A percentile compares a stretch with the other conserved stretches of the same genome.
These are phyloP conservation scores for Mylabris phalerata DNA, from an alignment of 1,140 invertebrate genomes.

Conservation along the genomic window DNA sequence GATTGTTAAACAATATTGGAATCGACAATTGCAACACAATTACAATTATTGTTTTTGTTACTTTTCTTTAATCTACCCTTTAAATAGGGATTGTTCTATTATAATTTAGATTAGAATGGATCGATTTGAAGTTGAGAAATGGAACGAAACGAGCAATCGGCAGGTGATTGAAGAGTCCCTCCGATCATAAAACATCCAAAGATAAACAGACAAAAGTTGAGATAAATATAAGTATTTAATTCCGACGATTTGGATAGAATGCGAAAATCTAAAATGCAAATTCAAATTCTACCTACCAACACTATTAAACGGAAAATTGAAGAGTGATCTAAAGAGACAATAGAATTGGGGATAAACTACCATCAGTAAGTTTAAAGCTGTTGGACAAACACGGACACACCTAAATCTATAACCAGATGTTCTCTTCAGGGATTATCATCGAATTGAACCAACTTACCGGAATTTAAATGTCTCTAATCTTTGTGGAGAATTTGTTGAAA, in stretches of 20 bases:
- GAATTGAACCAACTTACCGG: slow-evolving; percentile 27
- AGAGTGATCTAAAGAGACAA: background rate
- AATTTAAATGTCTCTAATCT: no score
- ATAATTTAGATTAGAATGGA: background rate
- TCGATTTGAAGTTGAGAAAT: background rate
- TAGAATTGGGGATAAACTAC: no score
- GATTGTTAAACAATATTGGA: slow-evolving; percentile 22
- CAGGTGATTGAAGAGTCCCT: slow-evolving; percentile 26
- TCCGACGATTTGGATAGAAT: slow-evolving; percentile 28
- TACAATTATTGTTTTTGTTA: no score
- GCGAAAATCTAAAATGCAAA: slow-evolving; percentile 41
- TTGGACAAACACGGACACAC: slow-evolving; percentile 43
- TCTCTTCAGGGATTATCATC: slow-evolving; percentile 37
- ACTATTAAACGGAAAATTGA: slow-evolving; percentile 12
- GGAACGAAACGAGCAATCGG: slow-evolving; percentile 20
- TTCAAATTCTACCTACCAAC: slow-evolving; percentile 30
- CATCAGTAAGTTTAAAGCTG: slow-evolving; percentile 37
- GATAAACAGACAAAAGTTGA: slow-evolving; percentile 27
- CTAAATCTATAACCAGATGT: slow-evolving; percentile 42
- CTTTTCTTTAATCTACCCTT: no score
- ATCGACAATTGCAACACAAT: slow-evolving; percentile 3
- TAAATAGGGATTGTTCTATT: no score
- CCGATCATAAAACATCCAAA: slow-evolving; percentile 26
- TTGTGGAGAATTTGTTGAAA: no score
- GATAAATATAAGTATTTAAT: slow-evolving; percentile 40